Evolutionary conservation across 2,888 invertebrate species (phyloP).

Genomic region (Cephus nigrinus): DNA sequence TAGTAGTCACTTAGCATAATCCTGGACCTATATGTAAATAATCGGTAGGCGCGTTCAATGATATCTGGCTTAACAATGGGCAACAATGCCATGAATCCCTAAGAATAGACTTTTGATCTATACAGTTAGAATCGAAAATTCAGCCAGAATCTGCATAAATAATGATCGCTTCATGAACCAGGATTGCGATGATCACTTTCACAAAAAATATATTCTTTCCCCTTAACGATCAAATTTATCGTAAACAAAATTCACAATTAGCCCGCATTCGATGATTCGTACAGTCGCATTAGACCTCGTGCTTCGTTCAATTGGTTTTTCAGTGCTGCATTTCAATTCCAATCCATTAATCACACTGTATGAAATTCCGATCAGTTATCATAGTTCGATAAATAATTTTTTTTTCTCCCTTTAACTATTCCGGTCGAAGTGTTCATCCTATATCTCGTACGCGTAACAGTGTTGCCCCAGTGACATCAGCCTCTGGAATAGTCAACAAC

Average conservation of each 20-base stretch:
- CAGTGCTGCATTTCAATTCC: neutral
- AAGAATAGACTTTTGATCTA: neutral
- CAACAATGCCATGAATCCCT: neutral
- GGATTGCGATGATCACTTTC: neutral
- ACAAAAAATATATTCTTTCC: neutral
- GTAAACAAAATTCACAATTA: neutral
- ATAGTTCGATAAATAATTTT: neutral
- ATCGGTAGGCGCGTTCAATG: neutral
- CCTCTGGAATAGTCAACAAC: neutral
- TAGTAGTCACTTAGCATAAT: constrained; percentile 41
- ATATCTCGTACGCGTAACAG: neutral
- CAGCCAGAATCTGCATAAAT: neutral
- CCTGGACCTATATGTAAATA: neutral
- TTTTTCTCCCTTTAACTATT: neutral
- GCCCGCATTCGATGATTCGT: neutral
- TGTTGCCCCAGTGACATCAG: neutral
- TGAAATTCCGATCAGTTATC: neutral
- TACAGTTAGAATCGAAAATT: neutral
- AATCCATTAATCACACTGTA: neutral
- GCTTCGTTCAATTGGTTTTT: neutral
- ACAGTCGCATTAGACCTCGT: neutral
- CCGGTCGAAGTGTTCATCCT: neutral
- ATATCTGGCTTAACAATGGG: neutral
- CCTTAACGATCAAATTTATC: neutral
- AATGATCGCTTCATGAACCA: neutral